Evolutionary conservation across 2,113 vertebrate genomes (phyloP).

Genomic region (Typhlomys cinereus): DNA sequence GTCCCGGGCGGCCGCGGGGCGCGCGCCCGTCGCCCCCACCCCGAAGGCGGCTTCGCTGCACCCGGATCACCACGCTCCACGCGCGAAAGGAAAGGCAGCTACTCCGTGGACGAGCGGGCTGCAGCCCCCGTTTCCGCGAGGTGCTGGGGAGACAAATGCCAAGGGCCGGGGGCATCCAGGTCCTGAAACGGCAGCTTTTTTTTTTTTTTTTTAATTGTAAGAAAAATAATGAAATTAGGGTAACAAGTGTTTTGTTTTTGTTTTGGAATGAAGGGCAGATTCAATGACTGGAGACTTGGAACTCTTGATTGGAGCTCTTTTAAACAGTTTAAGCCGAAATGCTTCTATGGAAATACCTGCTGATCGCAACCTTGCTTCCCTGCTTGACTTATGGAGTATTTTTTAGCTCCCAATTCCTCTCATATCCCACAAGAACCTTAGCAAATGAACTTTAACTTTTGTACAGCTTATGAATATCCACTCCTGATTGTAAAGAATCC

Average conservation of each 20-base stretch:
- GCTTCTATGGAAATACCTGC: neutral
- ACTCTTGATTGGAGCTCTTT: neutral
- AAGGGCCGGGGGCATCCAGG: neutral
- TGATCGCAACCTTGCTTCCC: neutral
- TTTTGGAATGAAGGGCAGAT: neutral
- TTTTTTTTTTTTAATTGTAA: neutral
- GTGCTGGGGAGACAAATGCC: neutral
- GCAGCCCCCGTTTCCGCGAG: no score
- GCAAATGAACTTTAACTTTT: neutral
- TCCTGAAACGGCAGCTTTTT: neutral
- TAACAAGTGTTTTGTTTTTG: neutral
- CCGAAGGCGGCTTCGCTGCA: neutral
- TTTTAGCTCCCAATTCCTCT: neutral
- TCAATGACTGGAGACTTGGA: neutral
- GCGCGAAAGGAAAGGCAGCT: neutral
- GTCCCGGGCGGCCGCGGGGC: slow-evolving; percentile 37
- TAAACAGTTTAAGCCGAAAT: neutral
- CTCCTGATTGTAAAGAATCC: neutral
- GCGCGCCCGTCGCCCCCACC: accelerated
- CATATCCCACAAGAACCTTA: neutral
- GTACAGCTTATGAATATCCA: neutral
- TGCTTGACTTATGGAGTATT: neutral
- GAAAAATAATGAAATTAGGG: neutral
- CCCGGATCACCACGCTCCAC: neutral
- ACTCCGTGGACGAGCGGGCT: no score